These are phyloP conservation scores for Apteryx mantelli DNA, from an alignment of 2,113 vertebrate genomes.

Conservation along the genomic window DNA sequence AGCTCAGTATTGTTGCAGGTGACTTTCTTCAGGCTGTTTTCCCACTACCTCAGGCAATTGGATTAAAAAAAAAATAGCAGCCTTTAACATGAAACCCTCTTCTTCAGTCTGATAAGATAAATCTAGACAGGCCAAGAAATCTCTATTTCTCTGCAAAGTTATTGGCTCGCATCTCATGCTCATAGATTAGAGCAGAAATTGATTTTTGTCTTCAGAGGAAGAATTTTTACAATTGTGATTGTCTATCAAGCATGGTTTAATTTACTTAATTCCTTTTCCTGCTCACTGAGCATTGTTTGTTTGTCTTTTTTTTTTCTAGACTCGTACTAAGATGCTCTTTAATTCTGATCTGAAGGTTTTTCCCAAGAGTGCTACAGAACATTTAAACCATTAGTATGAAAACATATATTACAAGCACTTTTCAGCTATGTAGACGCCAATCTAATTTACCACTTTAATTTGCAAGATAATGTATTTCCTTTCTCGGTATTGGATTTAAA, in stretches of 20 bases:
- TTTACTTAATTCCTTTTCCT: neutral
- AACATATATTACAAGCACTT: neutral
- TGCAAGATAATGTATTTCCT: neutral
- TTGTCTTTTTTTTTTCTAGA: neutral
- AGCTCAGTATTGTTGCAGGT: neutral
- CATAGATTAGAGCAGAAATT: slow-evolving; percentile 65
- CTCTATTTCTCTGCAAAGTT: slow-evolving; percentile 68
- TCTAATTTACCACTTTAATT: slow-evolving; percentile 7
- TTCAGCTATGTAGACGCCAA: neutral
- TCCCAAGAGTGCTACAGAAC: neutral
- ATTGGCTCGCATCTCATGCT: slow-evolving; percentile 47
- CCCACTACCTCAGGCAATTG: slow-evolving; percentile 58
- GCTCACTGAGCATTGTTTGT: neutral
- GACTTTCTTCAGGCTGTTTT: slow-evolving; percentile 47
- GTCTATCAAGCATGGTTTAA: neutral
- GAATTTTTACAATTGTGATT: slow-evolving; percentile 18
- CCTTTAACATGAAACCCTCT: slow-evolving; percentile 44
- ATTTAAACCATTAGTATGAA: neutral
- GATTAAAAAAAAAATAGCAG: slow-evolving; percentile 35
- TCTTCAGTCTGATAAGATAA: slow-evolving; percentile 60
- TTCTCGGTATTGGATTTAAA: neutral
- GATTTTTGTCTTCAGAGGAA: slow-evolving; percentile 55
- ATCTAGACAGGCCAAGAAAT: slow-evolving; percentile 68
- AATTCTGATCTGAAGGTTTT: neutral
- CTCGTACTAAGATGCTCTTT: neutral